Base-by-base conservation (phyloP, 2,113 vertebrate species). In the Notothenia coriiceps region DNA sequence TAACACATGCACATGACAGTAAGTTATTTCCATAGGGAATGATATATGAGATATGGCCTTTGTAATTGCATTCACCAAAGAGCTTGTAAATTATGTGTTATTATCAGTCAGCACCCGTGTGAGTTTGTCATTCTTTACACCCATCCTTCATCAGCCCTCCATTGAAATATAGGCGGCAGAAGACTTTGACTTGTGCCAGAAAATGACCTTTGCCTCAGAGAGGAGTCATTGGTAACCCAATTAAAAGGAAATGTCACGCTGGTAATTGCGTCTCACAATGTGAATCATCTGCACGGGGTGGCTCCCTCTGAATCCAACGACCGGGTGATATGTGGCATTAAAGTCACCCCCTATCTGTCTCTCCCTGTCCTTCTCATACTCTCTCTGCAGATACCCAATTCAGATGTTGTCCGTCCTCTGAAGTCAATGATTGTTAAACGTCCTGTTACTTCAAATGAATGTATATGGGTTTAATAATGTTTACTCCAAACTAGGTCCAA, bases 171-270 rank as follows among this genome's bases (percentile, higher is more conserved):
- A 56, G 75, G 78, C 29, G 7, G 60, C 13, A 75, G 63, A 79
- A 78, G 87, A 86, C 85, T 91, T 87, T 90, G 88, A 92, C 91
- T 93, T 87, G 78, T 89, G 86, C 84, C 77, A 87, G 86, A 87
- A 88, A 88, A 88, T 94, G 93, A 95, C 94, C 94, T 95, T 96
- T 94, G 92, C 87, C 90, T 91, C 86, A 82, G 85, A 93, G 87
- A 88, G 91, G 80, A 94, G 87, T 94, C 92, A 71, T 92, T 89
- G 85, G 86, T 94, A 94, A 93, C 92, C 91, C 93, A 94, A 95
- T 95, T 94, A 95, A 94, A 93, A 91, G 84, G 82, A 95, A 95
- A 95, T 95, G 95, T 95, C 95, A 95, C 72, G 70, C 85, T 91
- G 85, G 91, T 95, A 94, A 95, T 95, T 94, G 93, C 72, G 61